Percentiles rank a stretch among this genome's conserved stretches.
Evolutionary conservation across 1,140 invertebrate genomes (phyloP).

Genomic region (Popillia japonica): DNA sequence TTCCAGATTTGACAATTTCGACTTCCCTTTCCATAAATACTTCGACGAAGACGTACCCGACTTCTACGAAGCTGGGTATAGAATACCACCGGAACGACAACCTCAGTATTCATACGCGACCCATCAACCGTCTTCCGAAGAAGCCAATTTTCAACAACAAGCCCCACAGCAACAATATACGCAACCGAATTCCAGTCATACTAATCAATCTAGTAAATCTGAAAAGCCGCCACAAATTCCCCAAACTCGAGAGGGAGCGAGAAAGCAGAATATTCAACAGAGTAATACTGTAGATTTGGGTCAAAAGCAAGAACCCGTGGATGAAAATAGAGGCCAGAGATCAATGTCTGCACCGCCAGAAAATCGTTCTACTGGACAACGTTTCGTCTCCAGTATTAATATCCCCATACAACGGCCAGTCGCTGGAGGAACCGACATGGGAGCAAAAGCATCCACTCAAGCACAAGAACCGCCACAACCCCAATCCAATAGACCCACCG

Average conservation of each 20-base stretch:
- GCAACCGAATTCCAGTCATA: constrained; percentile 45
- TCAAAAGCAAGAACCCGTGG: constrained; percentile 69
- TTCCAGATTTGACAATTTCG: constrained; percentile 61
- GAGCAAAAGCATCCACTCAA: constrained; percentile 40
- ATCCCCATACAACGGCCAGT: constrained; percentile 61
- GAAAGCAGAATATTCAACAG: constrained; percentile 65
- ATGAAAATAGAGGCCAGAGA: constrained; percentile 68
- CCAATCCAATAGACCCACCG: constrained; percentile 61
- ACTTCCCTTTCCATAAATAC: constrained; percentile 61
- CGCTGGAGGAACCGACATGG: constrained; percentile 48
- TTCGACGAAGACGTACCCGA: constrained; percentile 65
- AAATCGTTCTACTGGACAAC: constrained; percentile 56
- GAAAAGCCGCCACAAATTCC: constrained; percentile 46
- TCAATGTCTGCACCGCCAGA: constrained; percentile 75
- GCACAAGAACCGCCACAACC: constrained; percentile 53
- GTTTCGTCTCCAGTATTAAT: constrained; percentile 67
- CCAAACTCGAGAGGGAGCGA: constrained; percentile 52
- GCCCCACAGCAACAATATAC: constrained; percentile 47
- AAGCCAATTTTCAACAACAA: constrained; percentile 31
- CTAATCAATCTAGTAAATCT: constrained; percentile 43
- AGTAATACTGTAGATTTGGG: constrained; percentile 81
- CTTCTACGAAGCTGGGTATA: constrained; percentile 63
- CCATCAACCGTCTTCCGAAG: constrained; percentile 51
- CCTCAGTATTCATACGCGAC: constrained; percentile 39
- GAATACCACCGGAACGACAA: background rate